Percentiles rank a stretch among this genome's conserved stretches.
Conservation (phyloP, 2,797 vertebrate genomes). For the Aeoliscus strigatus region DNA sequence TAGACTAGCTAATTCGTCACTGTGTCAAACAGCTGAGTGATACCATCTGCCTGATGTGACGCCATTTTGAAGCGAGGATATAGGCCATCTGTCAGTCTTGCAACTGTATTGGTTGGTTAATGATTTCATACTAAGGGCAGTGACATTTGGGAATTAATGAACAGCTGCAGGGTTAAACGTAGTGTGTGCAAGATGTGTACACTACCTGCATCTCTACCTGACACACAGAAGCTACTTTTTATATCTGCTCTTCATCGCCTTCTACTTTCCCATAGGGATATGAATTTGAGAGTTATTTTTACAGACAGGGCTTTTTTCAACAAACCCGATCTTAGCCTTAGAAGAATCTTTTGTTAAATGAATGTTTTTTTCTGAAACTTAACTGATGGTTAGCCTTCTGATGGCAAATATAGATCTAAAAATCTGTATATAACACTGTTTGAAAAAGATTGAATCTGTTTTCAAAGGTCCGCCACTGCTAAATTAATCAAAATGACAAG, state of each 20-base stretch:
- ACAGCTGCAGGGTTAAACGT: conserved; percentile 27
- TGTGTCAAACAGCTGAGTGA: conserved; percentile 35
- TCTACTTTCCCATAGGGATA: conserved; percentile 26
- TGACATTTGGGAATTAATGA: conserved; percentile 45
- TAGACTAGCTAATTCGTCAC: conserved; percentile 44
- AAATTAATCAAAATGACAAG: no score
- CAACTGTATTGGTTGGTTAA: conserved; percentile 44
- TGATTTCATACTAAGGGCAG: conserved; percentile 53
- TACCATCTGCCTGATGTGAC: conserved; percentile 46
- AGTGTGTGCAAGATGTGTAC: conserved; percentile 3
- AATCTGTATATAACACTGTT: no score
- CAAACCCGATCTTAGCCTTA: conserved; percentile 13
- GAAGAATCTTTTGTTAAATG: conserved; percentile 18
- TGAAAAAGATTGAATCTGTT: no score
- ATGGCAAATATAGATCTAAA: no score
- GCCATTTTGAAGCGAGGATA: conserved; percentile 27
- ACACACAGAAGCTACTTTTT: conserved; percentile 15
- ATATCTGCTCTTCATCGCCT: conserved; percentile 17
- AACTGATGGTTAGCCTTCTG: no score
- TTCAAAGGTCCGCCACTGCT: no score
- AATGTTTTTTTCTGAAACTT: not conserved
- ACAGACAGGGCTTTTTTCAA: conserved; percentile 22
- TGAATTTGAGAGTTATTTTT: conserved; percentile 19
- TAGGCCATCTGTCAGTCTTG: conserved; percentile 43
- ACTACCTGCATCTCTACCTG: conserved; percentile 1